phyloP scores from a whole-genome alignment of 2,888 invertebrate genomes.

The Ariolimax columbianus region DNA sequence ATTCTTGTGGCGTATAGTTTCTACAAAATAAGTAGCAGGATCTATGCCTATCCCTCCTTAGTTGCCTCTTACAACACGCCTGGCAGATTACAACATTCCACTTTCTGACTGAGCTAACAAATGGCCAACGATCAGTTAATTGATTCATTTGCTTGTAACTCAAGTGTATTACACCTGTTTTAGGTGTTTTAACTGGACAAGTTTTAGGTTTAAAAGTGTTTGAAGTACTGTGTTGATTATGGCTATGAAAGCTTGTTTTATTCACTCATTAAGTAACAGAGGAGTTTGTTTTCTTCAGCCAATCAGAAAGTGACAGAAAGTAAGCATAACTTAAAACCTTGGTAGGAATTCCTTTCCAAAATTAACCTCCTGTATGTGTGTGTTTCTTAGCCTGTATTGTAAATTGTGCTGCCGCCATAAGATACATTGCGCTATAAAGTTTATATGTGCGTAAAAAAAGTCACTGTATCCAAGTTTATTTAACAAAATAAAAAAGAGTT shows the following conservation, averaged over 20 bases:
- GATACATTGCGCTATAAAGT: not conserved
- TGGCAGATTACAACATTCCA: no score
- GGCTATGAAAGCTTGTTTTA: not conserved
- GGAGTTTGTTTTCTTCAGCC: constrained; percentile 43
- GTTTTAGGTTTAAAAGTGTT: not conserved
- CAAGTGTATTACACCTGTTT: no score
- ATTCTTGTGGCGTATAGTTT: no score
- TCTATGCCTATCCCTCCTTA: no score
- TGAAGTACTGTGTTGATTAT: not conserved
- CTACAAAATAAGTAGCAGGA: no score
- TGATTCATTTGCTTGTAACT: no score
- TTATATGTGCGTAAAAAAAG: not conserved
- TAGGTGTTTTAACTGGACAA: no score
- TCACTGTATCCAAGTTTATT: not conserved
- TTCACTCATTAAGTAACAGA: constrained; percentile 4
- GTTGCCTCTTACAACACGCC: no score
- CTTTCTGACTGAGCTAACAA: no score
- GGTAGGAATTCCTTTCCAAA: not conserved
- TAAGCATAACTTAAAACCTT: constrained; percentile 29
- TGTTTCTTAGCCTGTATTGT: not conserved
- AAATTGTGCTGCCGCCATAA: not conserved
- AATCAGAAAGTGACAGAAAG: constrained; percentile 46
- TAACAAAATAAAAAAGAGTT: no score
- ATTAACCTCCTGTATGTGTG: not conserved
- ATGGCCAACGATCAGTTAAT: no score